Percentiles rank a stretch among this genome's conserved stretches.
These are phyloP conservation scores for Parapristionchus giblindavisi DNA, from an alignment of 2,888 invertebrate genomes.

Conservation along the genomic window DNA sequence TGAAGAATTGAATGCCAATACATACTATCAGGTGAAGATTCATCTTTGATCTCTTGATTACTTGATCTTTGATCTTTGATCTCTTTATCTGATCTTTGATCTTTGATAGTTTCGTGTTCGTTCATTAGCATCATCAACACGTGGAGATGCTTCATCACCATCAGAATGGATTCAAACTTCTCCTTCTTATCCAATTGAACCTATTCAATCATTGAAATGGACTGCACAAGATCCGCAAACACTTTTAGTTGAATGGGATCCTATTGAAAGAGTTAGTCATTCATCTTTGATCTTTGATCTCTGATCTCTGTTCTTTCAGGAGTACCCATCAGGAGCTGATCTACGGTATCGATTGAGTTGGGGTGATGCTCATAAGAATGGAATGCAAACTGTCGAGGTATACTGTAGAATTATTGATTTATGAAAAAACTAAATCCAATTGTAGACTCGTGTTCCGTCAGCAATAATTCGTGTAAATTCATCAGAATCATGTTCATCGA, in stretches of 20 bases:
- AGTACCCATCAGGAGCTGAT: slow-evolving; percentile 17
- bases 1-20: slow-evolving; percentile 57
- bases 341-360: slow-evolving; percentile 59
- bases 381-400: slow-evolving; percentile 25
- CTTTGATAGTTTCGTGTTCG: slow-evolving; percentile 62
- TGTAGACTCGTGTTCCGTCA: slow-evolving; percentile 39
- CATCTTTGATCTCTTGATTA: background rate
- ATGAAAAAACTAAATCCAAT: background rate
- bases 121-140: slow-evolving; percentile 46
- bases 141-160: slow-evolving; percentile 57
- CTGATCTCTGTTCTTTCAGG: too few species aligned
- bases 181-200: slow-evolving; percentile 53
- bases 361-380: slow-evolving; percentile 46
- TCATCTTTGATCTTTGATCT: too few species aligned
- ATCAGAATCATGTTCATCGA: slow-evolving; percentile 52
- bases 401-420: background rate
- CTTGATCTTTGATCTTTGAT: background rate
- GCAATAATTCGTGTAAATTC: slow-evolving; percentile 46
- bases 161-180: slow-evolving; percentile 62
- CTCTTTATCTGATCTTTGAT: background rate
- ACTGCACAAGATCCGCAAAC: slow-evolving; percentile 50
- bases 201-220: slow-evolving; percentile 40
- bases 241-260: slow-evolving; percentile 65
- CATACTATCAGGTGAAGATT: slow-evolving; percentile 55
- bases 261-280: slow-evolving; percentile 59